Evolutionary conservation across 1,140 invertebrate genomes (phyloP).

Genomic region (Diprion similis): DNA sequence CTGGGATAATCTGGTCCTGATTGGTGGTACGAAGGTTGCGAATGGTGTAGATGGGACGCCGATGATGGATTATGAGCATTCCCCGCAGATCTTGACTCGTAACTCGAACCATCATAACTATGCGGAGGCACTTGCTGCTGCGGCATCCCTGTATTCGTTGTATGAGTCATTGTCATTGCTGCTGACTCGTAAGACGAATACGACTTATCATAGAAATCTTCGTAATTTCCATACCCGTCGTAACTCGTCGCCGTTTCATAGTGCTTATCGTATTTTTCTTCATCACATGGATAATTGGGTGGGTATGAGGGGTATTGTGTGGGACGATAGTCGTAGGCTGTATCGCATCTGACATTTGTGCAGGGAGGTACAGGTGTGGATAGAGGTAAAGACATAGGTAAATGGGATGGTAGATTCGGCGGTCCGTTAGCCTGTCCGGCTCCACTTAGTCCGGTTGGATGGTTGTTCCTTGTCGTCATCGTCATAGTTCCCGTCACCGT

Average conservation of each 20-base stretch:
- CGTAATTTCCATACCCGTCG: neutral
- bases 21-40: neutral
- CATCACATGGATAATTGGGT: slow-evolving; percentile 59
- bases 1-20: neutral
- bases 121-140: neutral
- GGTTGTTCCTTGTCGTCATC: neutral
- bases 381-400: slow-evolving; percentile 17
- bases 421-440: neutral
- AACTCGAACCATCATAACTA: neutral
- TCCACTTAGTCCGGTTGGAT: neutral
- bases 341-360: slow-evolving; percentile 33
- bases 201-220: neutral
- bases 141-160: neutral
- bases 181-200: neutral
- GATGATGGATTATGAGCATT: neutral
- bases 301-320: slow-evolving; percentile 60
- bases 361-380: slow-evolving; percentile 33
- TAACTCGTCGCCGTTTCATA: neutral
- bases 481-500: slow-evolving; percentile 34
- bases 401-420: neutral
- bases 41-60: neutral
- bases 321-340: slow-evolving; percentile 59
- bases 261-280: slow-evolving; percentile 33
- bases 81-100: neutral
- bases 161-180: neutral